Evolutionary conservation across 1,140 invertebrate genomes (phyloP), one percentile per base, ranked within the genome.

Genomic region (Brachionus angularis): DNA sequence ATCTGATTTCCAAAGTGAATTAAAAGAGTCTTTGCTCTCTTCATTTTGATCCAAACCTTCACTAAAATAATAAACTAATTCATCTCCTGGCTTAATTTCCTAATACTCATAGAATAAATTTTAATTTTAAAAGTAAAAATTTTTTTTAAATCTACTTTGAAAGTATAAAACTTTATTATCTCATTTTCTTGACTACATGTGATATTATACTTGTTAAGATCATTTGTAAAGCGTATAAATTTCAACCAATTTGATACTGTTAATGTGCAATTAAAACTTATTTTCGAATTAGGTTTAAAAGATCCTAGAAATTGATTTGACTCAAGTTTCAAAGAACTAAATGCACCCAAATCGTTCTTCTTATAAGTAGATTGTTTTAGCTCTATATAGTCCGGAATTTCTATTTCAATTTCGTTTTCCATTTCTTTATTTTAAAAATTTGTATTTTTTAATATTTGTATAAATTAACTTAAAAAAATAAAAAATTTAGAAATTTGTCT

Each of bases 171-270:
- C 31, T 71, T 72, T 34, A 75, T 74, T 52, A 74, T 71, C 12
- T 71, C 39, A 39, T 73, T 71, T 49, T 74, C 69, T 47, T 75
- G 74, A 18, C 73, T 46, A 18, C 72, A 75, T 5, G 74, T 69
- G 39, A 75, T 73, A 33, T 75, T 75, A 46, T 75, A 72, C 27
- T 75, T 72, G 23, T 73, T 72, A 42, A 72, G 70, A 44, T 72
- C 71, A 18, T 69, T 36, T 14, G 74, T 72, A 36, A 67, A 73
- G n/a, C 73, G 55, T 27, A 75, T 72, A 49, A 74, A 72, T 31
- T 73, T 46, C 47, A 75, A 53, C 73, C 73, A 75, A 71, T 75
- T 75, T n/a, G n/a, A n/a, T n/a, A n/a, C n/a, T n/a, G n/a, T n/a
- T n/a, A n/a, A n/a, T n/a, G n/a, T n/a, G n/a, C n/a, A n/a, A n/a